These are phyloP conservation scores for Bungarus multicinctus DNA, from an alignment of 2,113 vertebrate genomes.

Conservation along the genomic window DNA sequence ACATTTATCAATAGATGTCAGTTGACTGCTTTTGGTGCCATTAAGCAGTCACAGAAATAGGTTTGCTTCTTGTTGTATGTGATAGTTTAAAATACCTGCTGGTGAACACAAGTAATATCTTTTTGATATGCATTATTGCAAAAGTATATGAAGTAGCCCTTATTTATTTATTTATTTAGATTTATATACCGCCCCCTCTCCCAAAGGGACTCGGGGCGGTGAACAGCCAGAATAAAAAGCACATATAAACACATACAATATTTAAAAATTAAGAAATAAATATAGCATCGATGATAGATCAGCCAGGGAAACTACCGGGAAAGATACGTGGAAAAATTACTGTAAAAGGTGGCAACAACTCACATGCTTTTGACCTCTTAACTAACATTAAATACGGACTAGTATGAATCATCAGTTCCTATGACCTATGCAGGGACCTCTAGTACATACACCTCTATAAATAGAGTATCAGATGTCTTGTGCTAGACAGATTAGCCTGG, in stretches of 20 bases:
- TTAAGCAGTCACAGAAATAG: not conserved
- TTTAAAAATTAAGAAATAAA: not conserved
- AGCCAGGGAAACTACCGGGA: not conserved
- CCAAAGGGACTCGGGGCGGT: too few relatives aligned
- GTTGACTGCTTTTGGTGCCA: not conserved
- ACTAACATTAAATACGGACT: not conserved
- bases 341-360: not conserved
- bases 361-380: not conserved
- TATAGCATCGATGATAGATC: not conserved
- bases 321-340: not conserved
- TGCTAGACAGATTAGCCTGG: not conserved
- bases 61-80: not conserved
- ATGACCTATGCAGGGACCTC: slow-evolving; percentile 7
- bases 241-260: too few relatives aligned
- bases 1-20: not conserved
- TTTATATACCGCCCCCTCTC: too few relatives aligned
- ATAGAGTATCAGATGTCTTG: not conserved
- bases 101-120: not conserved
- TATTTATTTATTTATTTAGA: too few relatives aligned
- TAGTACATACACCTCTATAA: slow-evolving; percentile 12
- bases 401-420: not conserved
- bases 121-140: not conserved
- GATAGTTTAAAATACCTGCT: not conserved
- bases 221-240: too few relatives aligned
- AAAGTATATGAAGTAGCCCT: not conserved